phyloP scores from a whole-genome alignment of 2,888 invertebrate species.

The Aphidius colemani region DNA sequence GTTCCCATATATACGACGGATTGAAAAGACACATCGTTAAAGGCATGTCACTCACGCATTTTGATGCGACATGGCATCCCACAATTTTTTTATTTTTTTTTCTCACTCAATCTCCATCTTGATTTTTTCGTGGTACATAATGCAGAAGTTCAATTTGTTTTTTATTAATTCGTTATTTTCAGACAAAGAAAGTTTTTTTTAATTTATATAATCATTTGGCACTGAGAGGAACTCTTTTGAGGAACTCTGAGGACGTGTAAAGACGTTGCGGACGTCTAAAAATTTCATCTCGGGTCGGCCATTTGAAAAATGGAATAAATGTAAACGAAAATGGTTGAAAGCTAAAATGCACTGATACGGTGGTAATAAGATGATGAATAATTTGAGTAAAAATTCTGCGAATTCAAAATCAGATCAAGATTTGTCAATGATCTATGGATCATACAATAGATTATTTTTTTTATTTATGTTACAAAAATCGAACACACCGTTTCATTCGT shows the following conservation, averaged over 20 bases:
- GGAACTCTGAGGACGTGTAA: no score
- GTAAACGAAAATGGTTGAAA: conserved; percentile 36
- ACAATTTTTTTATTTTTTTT: conserved; percentile 22
- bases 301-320: conserved; percentile 48
- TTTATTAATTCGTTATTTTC: not conserved
- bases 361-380: conserved; percentile 27
- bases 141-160: conserved; percentile 15
- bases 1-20: conserved; percentile 47
- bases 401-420: conserved; percentile 55
- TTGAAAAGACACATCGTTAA: conserved; percentile 58
- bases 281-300: no score
- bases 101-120: conserved; percentile 44
- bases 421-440: conserved; percentile 18
- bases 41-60: conserved; percentile 57
- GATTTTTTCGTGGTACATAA: conserved; percentile 36
- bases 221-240: no score
- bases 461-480: conserved; percentile 20
- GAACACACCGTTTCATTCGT: conserved; percentile 35
- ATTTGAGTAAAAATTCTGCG: conserved; percentile 29
- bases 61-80: conserved; percentile 52
- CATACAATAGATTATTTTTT: not conserved
- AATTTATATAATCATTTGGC: not conserved
- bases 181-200: not conserved
- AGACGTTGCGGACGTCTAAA: no score
- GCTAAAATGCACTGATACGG: conserved; percentile 25